These are phyloP conservation scores for Alligator sinensis DNA, from an alignment of 2,113 vertebrate genomes.

Conservation along the genomic window DNA sequence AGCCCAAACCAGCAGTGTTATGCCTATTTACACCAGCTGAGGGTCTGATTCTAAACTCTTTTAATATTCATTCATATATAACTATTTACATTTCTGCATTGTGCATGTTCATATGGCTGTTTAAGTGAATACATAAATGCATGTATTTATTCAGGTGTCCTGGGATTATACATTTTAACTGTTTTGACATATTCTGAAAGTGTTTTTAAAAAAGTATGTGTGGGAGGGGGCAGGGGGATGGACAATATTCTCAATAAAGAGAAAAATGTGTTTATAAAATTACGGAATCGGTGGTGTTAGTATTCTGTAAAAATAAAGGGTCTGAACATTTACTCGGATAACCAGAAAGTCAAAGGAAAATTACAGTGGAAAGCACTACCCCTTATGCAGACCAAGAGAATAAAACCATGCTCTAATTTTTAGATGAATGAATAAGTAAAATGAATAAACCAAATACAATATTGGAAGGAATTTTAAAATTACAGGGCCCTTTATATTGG, in stretches of 20 bases:
- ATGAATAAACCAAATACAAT: background rate
- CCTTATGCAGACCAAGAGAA: accelerated
- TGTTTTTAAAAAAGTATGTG: too few relatives aligned
- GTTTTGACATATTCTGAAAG: too few relatives aligned
- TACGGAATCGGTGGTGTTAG: accelerated
- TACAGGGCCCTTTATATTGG: background rate
- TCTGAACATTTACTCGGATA: accelerated
- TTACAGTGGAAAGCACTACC: background rate
- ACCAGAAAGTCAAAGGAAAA: background rate
- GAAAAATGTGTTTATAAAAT: background rate
- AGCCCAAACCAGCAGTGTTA: accelerated
- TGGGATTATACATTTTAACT: background rate
- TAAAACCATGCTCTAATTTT: background rate
- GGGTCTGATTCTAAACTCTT: background rate
- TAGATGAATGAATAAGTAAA: background rate
- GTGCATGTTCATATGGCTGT: accelerated
- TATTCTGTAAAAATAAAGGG: accelerated
- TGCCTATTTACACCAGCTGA: accelerated
- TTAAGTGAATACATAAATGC: accelerated
- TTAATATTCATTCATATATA: background rate
- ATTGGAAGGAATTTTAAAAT: background rate
- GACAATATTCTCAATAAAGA: background rate
- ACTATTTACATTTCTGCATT: background rate
- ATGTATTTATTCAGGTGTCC: background rate
- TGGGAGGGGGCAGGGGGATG: background rate